phyloP scores from a whole-genome alignment of 2,888 invertebrate genomes.

The Cheilosia variabilis region DNA sequence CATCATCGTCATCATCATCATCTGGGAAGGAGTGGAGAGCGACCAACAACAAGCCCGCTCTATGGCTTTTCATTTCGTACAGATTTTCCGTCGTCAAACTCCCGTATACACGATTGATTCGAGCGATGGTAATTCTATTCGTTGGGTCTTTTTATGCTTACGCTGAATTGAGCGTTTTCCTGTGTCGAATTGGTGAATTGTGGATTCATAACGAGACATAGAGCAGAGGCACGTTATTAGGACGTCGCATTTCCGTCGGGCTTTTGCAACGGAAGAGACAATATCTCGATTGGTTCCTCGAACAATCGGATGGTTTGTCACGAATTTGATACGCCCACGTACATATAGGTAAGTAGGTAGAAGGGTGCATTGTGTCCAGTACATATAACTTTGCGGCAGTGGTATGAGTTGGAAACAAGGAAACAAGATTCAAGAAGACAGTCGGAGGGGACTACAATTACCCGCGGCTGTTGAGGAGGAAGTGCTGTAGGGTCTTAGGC shows the following conservation, averaged over 20 bases:
- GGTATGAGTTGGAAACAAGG: too few relatives aligned
- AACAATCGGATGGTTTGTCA: constrained; percentile 26
- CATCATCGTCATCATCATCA: neutral
- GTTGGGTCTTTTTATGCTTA: constrained; percentile 50
- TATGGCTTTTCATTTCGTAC: neutral
- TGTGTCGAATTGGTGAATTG: constrained; percentile 49
- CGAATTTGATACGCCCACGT: too few relatives aligned
- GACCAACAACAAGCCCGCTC: neutral
- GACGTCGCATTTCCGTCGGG: constrained; percentile 22
- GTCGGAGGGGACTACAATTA: too few relatives aligned
- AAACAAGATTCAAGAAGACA: too few relatives aligned
- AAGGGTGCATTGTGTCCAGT: too few relatives aligned
- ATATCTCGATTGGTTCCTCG: constrained; percentile 14
- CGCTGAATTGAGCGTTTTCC: constrained; percentile 52
- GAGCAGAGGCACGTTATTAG: constrained; percentile 16
- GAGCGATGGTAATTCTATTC: constrained; percentile 56
- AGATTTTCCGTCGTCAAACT: constrained; percentile 31
- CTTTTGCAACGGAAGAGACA: neutral
- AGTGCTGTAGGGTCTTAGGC: too few relatives aligned
- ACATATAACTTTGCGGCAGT: too few relatives aligned
- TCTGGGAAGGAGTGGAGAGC: neutral
- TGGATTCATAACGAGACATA: constrained; percentile 34
- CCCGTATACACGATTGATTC: constrained; percentile 58
- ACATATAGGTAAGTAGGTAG: too few relatives aligned
- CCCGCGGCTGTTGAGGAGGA: too few relatives aligned